Evolutionary conservation across 2,797 vertebrate genomes (phyloP), one percentile per base, ranked within the genome.

Genomic region (Paratrypauchen microcephalus): DNA sequence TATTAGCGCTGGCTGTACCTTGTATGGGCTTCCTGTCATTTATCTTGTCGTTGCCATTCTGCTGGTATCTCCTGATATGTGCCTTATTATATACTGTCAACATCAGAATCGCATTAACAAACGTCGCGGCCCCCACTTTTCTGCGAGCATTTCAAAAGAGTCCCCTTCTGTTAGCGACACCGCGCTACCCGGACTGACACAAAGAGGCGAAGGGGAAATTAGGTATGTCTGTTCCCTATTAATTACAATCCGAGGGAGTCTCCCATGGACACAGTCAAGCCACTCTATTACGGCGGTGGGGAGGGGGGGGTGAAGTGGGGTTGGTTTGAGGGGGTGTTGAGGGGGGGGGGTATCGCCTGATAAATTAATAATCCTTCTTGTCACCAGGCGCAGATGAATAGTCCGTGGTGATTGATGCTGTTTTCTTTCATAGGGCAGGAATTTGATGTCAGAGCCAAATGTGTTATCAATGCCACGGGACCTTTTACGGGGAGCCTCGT

Each of bases 391-490:
- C 93, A 94, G 91, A 94, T 93, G 94, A 95, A 93, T 86, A 88
- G 89, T 82, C 85, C 89, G 84, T 70, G 78, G 92, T 96, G 95
- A 96, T 94, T 92, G 94, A 95, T 95, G 82, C 93, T 94, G 94
- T 94, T 96, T 95, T 95, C 94, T 95, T 95, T 95, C 92, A 83
- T 95, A 99, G 97, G 97, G 87, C 91, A 96, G 88, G 95, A 98
- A 89, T 99, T 99, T 93, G 95, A 98, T 88, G 94, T 99, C 90
- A 94, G 91, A 94, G 97, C 97, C 93, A 99, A 98, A 91, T 99
- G 97, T 87, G 97, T 99, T 91, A 97, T 99, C 94, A 99, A 99
- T 81, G 98, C 97, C 73, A 98, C 96, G 2, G 98, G 97, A 87
- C 98, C 97, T 81, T 99, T 99, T 94, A 97, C 96, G 72, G 72